phyloP scores from a whole-genome alignment of 2,888 invertebrate genomes.

The Clunio marinus region DNA sequence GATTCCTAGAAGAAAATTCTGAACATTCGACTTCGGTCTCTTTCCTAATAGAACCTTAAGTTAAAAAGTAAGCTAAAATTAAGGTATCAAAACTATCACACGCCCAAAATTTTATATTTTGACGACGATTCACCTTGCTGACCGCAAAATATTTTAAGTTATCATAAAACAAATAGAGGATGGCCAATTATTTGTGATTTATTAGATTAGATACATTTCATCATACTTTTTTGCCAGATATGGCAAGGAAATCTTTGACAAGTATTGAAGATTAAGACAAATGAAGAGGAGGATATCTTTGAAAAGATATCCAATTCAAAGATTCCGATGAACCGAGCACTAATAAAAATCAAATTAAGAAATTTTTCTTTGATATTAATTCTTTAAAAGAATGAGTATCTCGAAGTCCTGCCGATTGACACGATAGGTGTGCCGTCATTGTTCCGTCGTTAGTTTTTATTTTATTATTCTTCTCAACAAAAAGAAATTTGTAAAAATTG shows the following conservation, averaged over 20 bases:
- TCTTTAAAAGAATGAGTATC: no score
- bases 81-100: constrained; percentile 33
- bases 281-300: background rate
- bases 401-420: no score
- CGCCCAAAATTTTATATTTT: constrained; percentile 9
- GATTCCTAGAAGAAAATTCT: no score
- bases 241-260: background rate
- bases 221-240: background rate
- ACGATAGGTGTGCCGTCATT: no score
- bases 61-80: no score
- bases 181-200: constrained; percentile 28
- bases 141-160: constrained; percentile 7
- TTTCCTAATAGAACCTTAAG: no score
- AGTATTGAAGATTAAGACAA: background rate
- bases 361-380: no score
- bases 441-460: no score
- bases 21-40: no score
- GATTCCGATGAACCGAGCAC: background rate
- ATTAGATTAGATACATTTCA: no score
- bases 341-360: constrained; percentile 8
- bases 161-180: constrained; percentile 29
- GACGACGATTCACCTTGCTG: constrained; percentile 27
- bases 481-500: no score
- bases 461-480: no score
- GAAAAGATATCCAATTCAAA: background rate